Evolutionary conservation across 92 coral and sea anemone species (phyloP), one percentile per base, ranked within the genome.

Genomic region (Plumapathes pennacea): DNA sequence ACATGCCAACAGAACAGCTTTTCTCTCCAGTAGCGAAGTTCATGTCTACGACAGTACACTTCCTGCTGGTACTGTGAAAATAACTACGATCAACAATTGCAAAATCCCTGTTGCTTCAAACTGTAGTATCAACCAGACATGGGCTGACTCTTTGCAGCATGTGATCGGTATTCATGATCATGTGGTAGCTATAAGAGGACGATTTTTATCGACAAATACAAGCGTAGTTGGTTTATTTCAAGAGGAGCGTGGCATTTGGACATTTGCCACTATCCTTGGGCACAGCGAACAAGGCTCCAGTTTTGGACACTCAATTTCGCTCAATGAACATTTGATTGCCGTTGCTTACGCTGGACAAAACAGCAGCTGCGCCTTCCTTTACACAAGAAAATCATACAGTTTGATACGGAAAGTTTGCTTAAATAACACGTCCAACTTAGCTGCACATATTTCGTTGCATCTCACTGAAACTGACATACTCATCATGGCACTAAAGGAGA

Each of bases 221-320:
- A 72, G 85, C 10, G 82, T 78, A 30, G 72, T 90, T 59, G 90
- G 76, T 39, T 44, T 86, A 25, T 90, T 90, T 53, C 81, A 48
- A 25, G 64, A 82, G 41, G 54, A 23, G 0, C 15, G 56, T 24
- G 81, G 81, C 5, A 25, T 20, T 1, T 90, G 95, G 90, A 43
- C 37, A 42, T 68, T 90, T 36, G 26, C 20, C 2, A 68, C 57
- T 22, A 41, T 50, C 4, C 47, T 90, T 26, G 72, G 90, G 23
- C 43, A 46, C 11, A 36, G 72, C 11, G 72, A 74, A 11, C 53
- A 55, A 4, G 87, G 73, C 38, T 54, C 53, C 5, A 11, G 27
- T 43, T 86, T 86, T 71, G 97, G 97, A 1, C 54, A 42, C 44
- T 58, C 84, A 0, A 13, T 85, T 10, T 68, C 84, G 50, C 29